Evolutionary conservation across 2,797 vertebrate species (phyloP), one percentile per base, ranked within the genome.

Genomic region (Sebastes vulpes): DNA sequence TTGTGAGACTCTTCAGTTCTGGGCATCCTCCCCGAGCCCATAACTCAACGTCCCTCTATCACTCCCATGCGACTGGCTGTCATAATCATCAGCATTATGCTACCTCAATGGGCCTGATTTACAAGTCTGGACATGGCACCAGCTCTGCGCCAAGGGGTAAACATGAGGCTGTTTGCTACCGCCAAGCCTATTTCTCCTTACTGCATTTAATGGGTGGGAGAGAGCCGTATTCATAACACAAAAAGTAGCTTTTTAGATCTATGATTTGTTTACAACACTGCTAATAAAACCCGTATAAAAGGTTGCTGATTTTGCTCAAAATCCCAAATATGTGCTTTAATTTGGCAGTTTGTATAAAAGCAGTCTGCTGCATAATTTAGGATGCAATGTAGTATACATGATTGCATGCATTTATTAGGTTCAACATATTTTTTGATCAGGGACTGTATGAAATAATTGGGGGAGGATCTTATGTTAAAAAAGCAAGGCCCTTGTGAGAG

Each of bases 71-170:
- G 89, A 89, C 91, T 89, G 92, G 81, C 92, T 92, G 91, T 93
- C 92, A 92, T 93, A 91, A 95, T 94, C 93, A 94, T 94, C 87
- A 89, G 88, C 91, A 93, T 95, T 94, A 94, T 92, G 89, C 86
- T 93, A 74, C 88, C 90, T 94, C 93, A 92, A 92, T 91, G 90
- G 92, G 83, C 88, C 90, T 94, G 94, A 95, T 95, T 94, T 95
- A 94, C 91, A 92, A 89, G 91, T 90, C 90, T 92, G 93, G 92
- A 94, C 92, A 85, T 87, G 86, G 83, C 82, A 82, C 65, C 80
- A 74, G 89, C 75, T 67, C 77, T 28, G 64, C 52, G 85, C 77
- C 76, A 72, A 67, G 61, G 82, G 89, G 85, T 93, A 91, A 90
- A 92, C 86, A 91, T 61, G 80, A 81, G 79, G 77, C 86, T 78